Evolutionary conservation across 1,140 invertebrate genomes (phyloP), one percentile per base, ranked within the genome.

Genomic region (Papilio glaucus): DNA sequence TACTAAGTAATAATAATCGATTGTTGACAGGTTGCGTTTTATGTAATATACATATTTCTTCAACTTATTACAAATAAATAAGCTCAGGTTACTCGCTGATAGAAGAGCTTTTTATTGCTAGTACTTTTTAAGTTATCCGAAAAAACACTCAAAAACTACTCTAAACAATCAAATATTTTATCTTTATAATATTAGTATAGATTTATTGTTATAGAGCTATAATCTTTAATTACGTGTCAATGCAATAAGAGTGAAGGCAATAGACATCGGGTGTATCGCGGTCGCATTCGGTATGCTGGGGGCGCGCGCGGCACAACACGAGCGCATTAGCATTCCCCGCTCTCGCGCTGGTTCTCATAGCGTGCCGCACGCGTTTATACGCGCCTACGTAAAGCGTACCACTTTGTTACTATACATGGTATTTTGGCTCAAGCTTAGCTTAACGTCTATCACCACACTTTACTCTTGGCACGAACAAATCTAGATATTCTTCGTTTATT

Each of bases 321-420:
- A 86, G 74, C 80, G 73, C 80, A 88, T 89, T 89, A 87, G 81
- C 82, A 89, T 89, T 89, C 87, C 70, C 81, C 74, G 71, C 83
- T 85, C 85, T 80, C 74, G 81, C 83, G 80, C 71, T 69, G 76
- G 87, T 86, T 89, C 86, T 87, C 86, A 87, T 85, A 82, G 77
- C 81, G 71, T 74, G 77, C 69, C 72, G 75, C 78, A 75, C 70
- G 69, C 73, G 72, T 72, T 53, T 53, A 37, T 65, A 65, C 37
- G 15, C 62, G 62, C 62, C 62, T 65, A 65, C 62, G 61, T 62
- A 65, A 65, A 65, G 8, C 62, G 33, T 21, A 53, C 45, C 15
- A 53, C 45, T 18, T 53, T 53, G 13, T 15, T 21, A 18, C 45
- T n/a, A 8, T 53, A 21, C 33, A 33, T 38, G 62, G 62, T 65